Conservation (phyloP, 2,797 vertebrate species). For the Etheostoma nigrum region DNA sequence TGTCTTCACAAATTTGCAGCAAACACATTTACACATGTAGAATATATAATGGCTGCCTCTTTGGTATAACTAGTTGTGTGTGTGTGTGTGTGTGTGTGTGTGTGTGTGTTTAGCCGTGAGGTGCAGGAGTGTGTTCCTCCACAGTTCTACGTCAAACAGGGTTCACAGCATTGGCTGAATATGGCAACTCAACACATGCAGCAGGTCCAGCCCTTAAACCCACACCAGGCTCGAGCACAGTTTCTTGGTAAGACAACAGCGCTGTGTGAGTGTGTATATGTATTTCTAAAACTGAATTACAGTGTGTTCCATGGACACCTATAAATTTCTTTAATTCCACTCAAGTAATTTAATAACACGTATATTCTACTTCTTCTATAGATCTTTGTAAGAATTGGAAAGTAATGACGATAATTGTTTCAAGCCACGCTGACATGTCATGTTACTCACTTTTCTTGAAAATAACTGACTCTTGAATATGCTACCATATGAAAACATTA, state of each 20-base stretch:
- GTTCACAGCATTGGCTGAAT: slow-evolving; percentile 90
- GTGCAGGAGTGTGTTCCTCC: slow-evolving; percentile 92
- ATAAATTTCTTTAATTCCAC: neutral
- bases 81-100: slow-evolving; percentile 12
- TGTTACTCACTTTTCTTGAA: neutral
- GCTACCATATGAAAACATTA: neutral
- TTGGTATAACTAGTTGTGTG: neutral
- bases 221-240: slow-evolving; percentile 95
- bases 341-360: neutral
- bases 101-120: slow-evolving; percentile 83
- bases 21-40: neutral
- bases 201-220: slow-evolving; percentile 92
- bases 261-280: neutral
- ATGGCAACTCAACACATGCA: slow-evolving; percentile 91
- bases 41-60: neutral
- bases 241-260: slow-evolving; percentile 89
- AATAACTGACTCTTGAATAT: neutral
- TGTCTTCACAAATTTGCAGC: neutral
- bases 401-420: neutral
- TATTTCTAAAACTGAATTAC: neutral
- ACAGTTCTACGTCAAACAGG: slow-evolving; percentile 86
- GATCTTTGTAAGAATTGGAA: no score
- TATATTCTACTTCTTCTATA: neutral
- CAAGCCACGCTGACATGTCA: neutral
- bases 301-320: slow-evolving; percentile 65